Base-by-base conservation (phyloP, 2,797 vertebrate genomes). In the Leptoclinus maculatus region DNA sequence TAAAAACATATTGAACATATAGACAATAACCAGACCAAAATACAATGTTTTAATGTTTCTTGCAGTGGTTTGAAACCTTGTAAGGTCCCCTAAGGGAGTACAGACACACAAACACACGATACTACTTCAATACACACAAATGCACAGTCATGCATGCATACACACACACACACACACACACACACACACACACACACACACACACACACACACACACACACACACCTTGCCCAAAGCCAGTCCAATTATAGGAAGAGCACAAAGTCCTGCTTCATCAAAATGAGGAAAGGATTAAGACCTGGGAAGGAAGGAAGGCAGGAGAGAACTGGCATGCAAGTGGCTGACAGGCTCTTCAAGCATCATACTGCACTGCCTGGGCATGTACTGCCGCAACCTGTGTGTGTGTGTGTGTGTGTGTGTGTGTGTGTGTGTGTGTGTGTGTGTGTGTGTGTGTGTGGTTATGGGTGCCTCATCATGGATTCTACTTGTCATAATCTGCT, bases 231-330 rank as follows among this genome's bases (percentile, higher is more conserved):
- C 86, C 69, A 75, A 49, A 89, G 84, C 78, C 82, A 59, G 72
- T 78, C 85, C 86, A 90, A 89, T 92, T 93, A 91, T 78, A 89
- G 79, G 71, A 83, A 74, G 57, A 89, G 72, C 75, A 81, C 65
- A 84, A 89, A 89, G 82, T 88, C 87, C 86, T 85, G 88, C 78
- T 82, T 71, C 81, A 84, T 83, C 89, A 87, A 84, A 89, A 90
- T 83, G 74, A 83, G 80, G 79, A 85, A 73, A 83, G 83, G 84
- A 89, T 91, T 90, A 90, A 78, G 80, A 87, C 70, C 66, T 62
- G 64, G 34, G 72, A 87, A 80, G 34, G 72, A 88, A 74, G 71
- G 63, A 62, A 79, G 73, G 77, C 80, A 79, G 80, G 49, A 79
- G 79, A 80, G 78, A 89, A 87, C 79, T 88, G 81, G 82, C 74